Evolutionary conservation across 2,888 invertebrate genomes (phyloP).

Genomic region (Strigamia maritima): DNA sequence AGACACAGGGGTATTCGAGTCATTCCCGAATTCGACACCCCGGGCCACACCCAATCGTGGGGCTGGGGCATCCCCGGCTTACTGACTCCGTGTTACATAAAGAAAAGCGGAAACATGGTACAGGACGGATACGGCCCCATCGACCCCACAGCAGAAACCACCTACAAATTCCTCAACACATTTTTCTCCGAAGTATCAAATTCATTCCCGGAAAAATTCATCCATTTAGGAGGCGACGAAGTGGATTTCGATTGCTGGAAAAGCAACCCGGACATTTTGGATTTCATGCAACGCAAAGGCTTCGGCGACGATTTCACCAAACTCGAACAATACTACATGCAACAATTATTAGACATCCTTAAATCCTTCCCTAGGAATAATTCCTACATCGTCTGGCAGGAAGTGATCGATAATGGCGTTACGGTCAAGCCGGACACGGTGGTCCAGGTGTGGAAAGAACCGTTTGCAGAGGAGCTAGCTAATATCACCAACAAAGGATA

Average conservation of each 20-base stretch:
- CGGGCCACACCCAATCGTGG: constrained; percentile 87
- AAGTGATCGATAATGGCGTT: constrained; percentile 76
- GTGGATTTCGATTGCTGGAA: constrained; percentile 77
- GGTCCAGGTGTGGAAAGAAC: constrained; percentile 74
- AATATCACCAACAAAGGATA: constrained; percentile 62
- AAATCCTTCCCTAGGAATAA: constrained; percentile 53
- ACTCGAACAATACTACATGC: constrained; percentile 68
- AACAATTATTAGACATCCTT: constrained; percentile 60
- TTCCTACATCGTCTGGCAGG: constrained; percentile 68
- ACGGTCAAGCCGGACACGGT: constrained; percentile 61
- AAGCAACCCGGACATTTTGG: constrained; percentile 63
- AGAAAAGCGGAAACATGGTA: constrained; percentile 51
- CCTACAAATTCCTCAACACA: constrained; percentile 65
- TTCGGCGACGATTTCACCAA: constrained; percentile 58
- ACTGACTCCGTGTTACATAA: constrained; percentile 67
- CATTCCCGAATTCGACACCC: constrained; percentile 85
- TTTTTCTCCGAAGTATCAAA: constrained; percentile 66
- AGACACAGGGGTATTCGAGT: constrained; percentile 78
- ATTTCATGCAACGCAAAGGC: constrained; percentile 61
- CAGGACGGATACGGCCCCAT: constrained; percentile 70
- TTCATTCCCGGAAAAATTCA: constrained; percentile 75
- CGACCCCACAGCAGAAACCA: constrained; percentile 65
- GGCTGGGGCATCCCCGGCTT: constrained; percentile 70
- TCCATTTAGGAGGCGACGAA: constrained; percentile 94
- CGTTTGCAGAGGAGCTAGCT: constrained; percentile 49